A percentile compares a stretch with the other conserved stretches of the same genome.
Conservation (phyloP, 2,113 vertebrate species). For the Elephantulus edwardii region DNA sequence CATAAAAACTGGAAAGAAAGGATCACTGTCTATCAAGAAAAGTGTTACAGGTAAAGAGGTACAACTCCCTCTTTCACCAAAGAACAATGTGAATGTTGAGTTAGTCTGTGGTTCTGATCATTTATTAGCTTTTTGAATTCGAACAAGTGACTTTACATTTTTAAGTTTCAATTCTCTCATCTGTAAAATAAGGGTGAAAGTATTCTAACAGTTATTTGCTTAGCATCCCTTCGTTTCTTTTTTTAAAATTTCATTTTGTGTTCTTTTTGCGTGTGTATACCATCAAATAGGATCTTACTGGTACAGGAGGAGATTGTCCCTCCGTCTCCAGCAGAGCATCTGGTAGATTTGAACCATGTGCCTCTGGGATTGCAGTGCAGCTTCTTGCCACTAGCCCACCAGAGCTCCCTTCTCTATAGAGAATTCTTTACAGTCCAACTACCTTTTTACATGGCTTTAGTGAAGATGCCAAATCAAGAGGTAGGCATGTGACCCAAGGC, state of each 20-base stretch:
- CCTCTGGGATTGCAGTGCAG: no score
- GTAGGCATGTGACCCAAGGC: background rate
- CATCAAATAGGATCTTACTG: no score
- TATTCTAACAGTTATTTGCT: background rate
- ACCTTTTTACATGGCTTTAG: background rate
- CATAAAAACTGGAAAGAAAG: slow-evolving; percentile 35
- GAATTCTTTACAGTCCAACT: background rate
- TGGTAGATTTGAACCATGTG: no score
- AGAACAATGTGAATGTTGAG: slow-evolving; percentile 11
- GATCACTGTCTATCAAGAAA: background rate
- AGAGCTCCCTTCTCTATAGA: no score
- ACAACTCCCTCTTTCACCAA: background rate
- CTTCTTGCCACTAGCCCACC: no score
- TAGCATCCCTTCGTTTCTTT: background rate
- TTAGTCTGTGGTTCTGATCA: background rate
- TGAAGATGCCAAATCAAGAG: background rate
- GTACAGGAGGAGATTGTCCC: no score
- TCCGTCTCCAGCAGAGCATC: no score
- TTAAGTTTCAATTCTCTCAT: background rate
- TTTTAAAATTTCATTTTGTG: no score
- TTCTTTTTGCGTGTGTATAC: no score
- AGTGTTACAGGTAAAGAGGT: background rate
- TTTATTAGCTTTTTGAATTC: slow-evolving; percentile 27
- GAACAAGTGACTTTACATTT: slow-evolving; percentile 7
- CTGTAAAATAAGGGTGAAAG: background rate